Evolutionary conservation across 2,888 invertebrate genomes (phyloP).

Genomic region (Acanthacorydalis orientalis): DNA sequence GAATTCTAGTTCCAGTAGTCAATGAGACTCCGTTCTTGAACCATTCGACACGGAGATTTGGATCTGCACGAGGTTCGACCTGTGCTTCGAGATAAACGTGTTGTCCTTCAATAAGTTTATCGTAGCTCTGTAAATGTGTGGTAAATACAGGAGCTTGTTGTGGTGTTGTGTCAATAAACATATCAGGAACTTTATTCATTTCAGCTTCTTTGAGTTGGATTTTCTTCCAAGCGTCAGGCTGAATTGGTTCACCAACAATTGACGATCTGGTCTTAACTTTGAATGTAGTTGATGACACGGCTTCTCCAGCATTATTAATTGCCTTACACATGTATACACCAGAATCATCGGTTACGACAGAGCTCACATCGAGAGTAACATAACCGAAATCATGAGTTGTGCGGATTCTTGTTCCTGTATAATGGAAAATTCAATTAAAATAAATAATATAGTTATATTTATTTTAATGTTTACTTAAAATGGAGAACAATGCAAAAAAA

Average conservation of each 20-base stretch:
- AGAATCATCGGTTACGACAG: conserved; percentile 75
- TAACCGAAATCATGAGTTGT: conserved; percentile 89
- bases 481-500: too few species aligned
- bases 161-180: conserved; percentile 69
- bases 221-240: conserved; percentile 85
- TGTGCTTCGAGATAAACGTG: conserved; percentile 77
- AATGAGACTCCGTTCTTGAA: conserved; percentile 79
- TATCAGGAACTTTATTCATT: conserved; percentile 76
- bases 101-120: conserved; percentile 71
- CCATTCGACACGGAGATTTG: conserved; percentile 78
- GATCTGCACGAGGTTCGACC: conserved; percentile 80
- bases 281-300: conserved; percentile 78
- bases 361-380: conserved; percentile 79
- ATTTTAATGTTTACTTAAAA: background rate
- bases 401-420: conserved; percentile 64
- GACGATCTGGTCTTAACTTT: conserved; percentile 72
- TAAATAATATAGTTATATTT: background rate
- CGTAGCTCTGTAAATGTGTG: conserved; percentile 71
- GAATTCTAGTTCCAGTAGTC: conserved; percentile 74
- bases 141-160: conserved; percentile 93
- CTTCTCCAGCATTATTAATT: conserved; percentile 84
- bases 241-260: conserved; percentile 67
- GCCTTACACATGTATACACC: conserved; percentile 91
- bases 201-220: conserved; percentile 83
- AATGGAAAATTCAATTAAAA: background rate